These are phyloP conservation scores for Synanthedon andrenaeformis DNA, from an alignment of 2,888 invertebrate species.

Conservation along the genomic window DNA sequence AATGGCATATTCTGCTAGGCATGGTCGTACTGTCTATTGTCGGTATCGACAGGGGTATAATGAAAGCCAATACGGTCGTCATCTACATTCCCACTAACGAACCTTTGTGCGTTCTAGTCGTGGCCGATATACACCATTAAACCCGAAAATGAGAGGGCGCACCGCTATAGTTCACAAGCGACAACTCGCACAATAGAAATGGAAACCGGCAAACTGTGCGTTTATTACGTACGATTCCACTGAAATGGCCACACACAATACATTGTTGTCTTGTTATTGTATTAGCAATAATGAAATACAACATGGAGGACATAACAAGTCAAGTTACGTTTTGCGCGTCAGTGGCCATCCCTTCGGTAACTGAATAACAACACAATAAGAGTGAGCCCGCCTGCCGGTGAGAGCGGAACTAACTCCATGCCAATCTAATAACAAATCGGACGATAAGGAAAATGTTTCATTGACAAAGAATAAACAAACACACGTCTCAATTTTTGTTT, in stretches of 20 bases:
- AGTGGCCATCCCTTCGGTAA: constrained; percentile 46
- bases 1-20: too few species aligned
- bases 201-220: background rate
- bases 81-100: too few species aligned
- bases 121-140: too few species aligned
- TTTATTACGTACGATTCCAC: constrained; percentile 6
- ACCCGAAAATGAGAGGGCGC: too few species aligned
- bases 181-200: background rate
- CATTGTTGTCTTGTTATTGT: constrained; percentile 7
- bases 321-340: constrained; percentile 49
- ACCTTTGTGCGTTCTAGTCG: too few species aligned
- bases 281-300: constrained; percentile 36
- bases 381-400: constrained; percentile 26
- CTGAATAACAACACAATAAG: constrained; percentile 56
- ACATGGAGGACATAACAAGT: constrained; percentile 37
- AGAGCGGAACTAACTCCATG: constrained; percentile 39
- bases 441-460: constrained; percentile 58
- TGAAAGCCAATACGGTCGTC: too few species aligned
- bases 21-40: too few species aligned
- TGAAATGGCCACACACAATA: constrained; percentile 1
- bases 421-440: constrained; percentile 59
- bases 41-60: too few species aligned
- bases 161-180: too few species aligned
- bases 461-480: constrained; percentile 53
- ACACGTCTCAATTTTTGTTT: constrained; percentile 22